phyloP scores from a whole-genome alignment of 2,113 vertebrate genomes.

The Microcebus jonahi region DNA sequence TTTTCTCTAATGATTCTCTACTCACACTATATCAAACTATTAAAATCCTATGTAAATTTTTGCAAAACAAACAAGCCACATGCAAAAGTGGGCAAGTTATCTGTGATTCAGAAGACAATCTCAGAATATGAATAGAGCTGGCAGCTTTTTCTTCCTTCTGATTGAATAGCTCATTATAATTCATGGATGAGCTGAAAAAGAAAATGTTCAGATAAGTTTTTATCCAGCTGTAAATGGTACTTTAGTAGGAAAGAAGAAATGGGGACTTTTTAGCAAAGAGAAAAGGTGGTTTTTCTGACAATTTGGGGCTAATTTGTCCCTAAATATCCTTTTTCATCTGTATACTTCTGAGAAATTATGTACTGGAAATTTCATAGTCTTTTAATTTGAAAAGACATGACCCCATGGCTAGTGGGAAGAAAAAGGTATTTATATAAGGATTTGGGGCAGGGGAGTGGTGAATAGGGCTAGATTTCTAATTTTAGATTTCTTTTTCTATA shows the following conservation, averaged over 20 bases:
- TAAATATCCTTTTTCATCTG: neutral
- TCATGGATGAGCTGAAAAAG: neutral
- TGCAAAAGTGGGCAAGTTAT: neutral
- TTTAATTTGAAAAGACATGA: neutral
- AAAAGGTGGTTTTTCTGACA: neutral
- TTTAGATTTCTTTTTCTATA: neutral
- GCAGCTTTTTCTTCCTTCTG: neutral
- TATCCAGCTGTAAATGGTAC: neutral
- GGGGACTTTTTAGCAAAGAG: neutral
- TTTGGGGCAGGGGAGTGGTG: neutral
- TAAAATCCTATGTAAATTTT: neutral
- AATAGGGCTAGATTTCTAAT: neutral
- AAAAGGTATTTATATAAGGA: neutral
- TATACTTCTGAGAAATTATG: neutral
- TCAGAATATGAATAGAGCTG: neutral
- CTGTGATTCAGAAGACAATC: neutral
- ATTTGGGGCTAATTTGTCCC: neutral
- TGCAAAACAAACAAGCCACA: neutral
- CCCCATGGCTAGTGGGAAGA: neutral
- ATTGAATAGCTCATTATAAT: neutral
- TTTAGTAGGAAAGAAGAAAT: neutral
- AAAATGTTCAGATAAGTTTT: neutral
- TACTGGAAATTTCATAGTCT: neutral
- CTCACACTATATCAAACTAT: neutral
- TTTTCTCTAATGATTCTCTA: neutral